phyloP scores from a whole-genome alignment of 2,797 vertebrate genomes.

The Bovichtus diacanthus region DNA sequence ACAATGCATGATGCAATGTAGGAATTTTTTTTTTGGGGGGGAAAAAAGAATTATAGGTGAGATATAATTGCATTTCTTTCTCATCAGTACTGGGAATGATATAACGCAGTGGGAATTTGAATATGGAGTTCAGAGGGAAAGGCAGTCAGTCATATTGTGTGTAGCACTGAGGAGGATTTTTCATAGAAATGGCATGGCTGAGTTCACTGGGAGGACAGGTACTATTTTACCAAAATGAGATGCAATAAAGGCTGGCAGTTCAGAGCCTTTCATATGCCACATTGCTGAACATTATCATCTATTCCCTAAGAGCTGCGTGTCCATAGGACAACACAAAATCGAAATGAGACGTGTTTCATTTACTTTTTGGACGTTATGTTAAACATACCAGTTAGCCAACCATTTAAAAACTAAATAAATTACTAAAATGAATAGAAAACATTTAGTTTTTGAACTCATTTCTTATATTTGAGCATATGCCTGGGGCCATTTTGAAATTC shows the following conservation, averaged over 20 bases:
- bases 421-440: slow-evolving; percentile 13
- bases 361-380: slow-evolving; percentile 24
- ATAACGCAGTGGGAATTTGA: slow-evolving; percentile 50
- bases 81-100: slow-evolving; percentile 45
- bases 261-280: slow-evolving; percentile 64
- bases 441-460: slow-evolving; percentile 31
- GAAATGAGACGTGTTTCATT: slow-evolving; percentile 49
- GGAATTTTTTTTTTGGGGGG: slow-evolving; percentile 19
- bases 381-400: slow-evolving; percentile 24
- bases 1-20: slow-evolving; percentile 35
- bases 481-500: slow-evolving; percentile 61
- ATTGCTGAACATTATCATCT: slow-evolving; percentile 67
- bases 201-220: slow-evolving; percentile 81
- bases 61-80: slow-evolving; percentile 53
- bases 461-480: slow-evolving; percentile 31
- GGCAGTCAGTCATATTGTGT: slow-evolving; percentile 53
- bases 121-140: slow-evolving; percentile 56
- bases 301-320: slow-evolving; percentile 34
- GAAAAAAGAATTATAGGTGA: slow-evolving; percentile 36
- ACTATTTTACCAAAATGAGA: slow-evolving; percentile 78
- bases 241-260: slow-evolving; percentile 72
- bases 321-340: slow-evolving; percentile 38
- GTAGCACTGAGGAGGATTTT: slow-evolving; percentile 36
- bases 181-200: slow-evolving; percentile 67
- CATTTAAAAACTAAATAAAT: slow-evolving; percentile 14